Evolutionary conservation across 2,888 invertebrate genomes (phyloP).

Genomic region (Ashinkailepas kermadecensis): DNA sequence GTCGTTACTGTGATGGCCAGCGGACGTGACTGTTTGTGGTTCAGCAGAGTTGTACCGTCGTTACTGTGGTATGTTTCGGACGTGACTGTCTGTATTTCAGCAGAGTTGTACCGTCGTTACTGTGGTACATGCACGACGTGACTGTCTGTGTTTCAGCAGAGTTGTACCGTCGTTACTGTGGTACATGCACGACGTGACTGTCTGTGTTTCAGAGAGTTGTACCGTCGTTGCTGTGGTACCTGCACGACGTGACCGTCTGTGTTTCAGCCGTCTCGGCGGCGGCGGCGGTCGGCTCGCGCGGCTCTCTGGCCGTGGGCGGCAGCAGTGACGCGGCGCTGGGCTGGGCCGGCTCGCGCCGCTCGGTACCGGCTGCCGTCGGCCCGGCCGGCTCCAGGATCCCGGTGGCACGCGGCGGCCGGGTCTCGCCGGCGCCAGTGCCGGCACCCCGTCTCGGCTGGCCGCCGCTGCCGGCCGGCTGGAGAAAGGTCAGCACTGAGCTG

Average conservation of each 20-base stretch:
- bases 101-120: too few species aligned
- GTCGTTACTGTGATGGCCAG: too few species aligned
- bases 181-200: too few species aligned
- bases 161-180: too few species aligned
- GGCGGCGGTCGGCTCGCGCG: neutral
- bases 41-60: too few species aligned
- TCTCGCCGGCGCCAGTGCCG: neutral
- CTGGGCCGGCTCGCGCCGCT: neutral
- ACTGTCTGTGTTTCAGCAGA: too few species aligned
- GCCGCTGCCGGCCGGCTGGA: neutral
- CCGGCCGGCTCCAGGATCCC: neutral
- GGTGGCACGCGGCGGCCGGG: neutral
- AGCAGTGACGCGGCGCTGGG: neutral
- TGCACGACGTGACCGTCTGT: neutral
- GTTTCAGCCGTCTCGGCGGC: neutral
- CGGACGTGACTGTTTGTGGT: too few species aligned
- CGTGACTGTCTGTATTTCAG: too few species aligned
- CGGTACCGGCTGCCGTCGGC: neutral
- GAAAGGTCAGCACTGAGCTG: conserved; percentile 16
- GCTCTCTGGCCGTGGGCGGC: neutral
- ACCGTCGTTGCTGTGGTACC: too few species aligned
- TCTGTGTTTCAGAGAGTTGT: too few species aligned
- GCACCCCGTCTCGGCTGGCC: neutral
- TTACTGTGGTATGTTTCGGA: too few species aligned
- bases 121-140: too few species aligned